phyloP scores from a whole-genome alignment of 1,140 invertebrate species.

The Drepana arcuata region DNA sequence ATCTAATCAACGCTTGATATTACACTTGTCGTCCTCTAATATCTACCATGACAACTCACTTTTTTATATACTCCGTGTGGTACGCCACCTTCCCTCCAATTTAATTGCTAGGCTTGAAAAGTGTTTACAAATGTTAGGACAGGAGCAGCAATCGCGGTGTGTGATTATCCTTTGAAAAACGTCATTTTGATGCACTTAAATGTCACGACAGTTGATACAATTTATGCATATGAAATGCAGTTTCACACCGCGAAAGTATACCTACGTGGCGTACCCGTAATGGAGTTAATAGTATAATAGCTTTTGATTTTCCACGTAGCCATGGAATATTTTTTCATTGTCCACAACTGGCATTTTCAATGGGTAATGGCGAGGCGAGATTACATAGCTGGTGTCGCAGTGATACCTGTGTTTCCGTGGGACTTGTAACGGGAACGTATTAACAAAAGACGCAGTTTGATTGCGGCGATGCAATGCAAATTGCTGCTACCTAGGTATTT shows the following conservation, averaged over 20 bases:
- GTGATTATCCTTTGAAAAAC: no score
- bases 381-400: slow-evolving; percentile 39
- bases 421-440: slow-evolving; percentile 40
- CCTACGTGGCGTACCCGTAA: slow-evolving; percentile 17
- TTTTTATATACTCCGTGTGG: no score
- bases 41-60: no score
- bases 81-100: no score
- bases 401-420: slow-evolving; percentile 43
- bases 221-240: slow-evolving; percentile 37
- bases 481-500: slow-evolving; percentile 25
- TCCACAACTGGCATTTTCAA: slow-evolving; percentile 47
- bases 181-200: no score
- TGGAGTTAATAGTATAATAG: slow-evolving; percentile 36
- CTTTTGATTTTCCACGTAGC: slow-evolving; percentile 49
- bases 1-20: no score
- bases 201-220: slow-evolving; percentile 8
- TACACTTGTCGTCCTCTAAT: no score
- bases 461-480: slow-evolving; percentile 15
- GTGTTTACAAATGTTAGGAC: no score
- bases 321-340: slow-evolving; percentile 45
- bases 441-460: slow-evolving; percentile 47
- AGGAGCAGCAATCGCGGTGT: no score
- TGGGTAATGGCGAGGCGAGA: slow-evolving; percentile 47
- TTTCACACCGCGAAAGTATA: slow-evolving; percentile 14
- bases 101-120: no score